These are phyloP conservation scores for Accipiter cooperii DNA, from an alignment of 2,113 vertebrate species.

Conservation along the genomic window DNA sequence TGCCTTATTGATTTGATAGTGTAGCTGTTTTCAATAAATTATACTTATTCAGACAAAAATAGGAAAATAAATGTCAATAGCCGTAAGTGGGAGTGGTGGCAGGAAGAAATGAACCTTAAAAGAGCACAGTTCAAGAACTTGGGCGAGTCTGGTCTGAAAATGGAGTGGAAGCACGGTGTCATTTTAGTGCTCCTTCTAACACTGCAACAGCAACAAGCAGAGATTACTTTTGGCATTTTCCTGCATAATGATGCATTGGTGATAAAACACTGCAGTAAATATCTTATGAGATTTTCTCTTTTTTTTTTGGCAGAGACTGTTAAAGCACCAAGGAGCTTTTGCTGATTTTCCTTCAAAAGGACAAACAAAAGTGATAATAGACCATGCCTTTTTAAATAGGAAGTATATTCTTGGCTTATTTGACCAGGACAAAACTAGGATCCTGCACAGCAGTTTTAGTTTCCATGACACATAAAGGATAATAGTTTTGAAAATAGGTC, in stretches of 20 bases:
- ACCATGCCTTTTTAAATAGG: neutral
- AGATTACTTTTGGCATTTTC: neutral
- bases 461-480: neutral
- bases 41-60: conserved; percentile 15
- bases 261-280: neutral
- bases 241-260: neutral
- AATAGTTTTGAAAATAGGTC: neutral
- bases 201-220: neutral
- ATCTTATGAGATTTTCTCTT: neutral
- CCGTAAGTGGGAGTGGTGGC: neutral
- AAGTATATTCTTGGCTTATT: neutral
- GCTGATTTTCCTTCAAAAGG: neutral
- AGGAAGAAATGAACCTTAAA: neutral
- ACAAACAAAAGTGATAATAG: neutral
- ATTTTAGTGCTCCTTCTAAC: neutral
- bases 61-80: conserved; percentile 33
- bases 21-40: neutral
- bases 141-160: neutral
- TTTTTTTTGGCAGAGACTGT: neutral
- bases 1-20: neutral
- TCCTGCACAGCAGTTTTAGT: neutral
- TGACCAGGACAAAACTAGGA: neutral
- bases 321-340: neutral
- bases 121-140: neutral
- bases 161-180: neutral